phyloP scores from a whole-genome alignment of 2,113 vertebrate species.

The Haemorhous mexicanus region DNA sequence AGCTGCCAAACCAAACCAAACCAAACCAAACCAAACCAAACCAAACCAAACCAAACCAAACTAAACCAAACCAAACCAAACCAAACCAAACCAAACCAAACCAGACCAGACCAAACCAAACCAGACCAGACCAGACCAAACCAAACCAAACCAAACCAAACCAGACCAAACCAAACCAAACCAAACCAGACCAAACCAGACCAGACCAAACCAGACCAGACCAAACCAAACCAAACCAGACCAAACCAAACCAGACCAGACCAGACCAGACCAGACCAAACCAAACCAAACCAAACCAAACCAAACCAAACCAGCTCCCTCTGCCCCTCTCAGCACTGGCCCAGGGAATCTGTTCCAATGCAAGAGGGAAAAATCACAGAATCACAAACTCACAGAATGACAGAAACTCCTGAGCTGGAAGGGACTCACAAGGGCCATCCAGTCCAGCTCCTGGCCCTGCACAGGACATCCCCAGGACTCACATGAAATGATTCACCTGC shows the following conservation, averaged over 20 bases:
- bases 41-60: not conserved
- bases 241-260: too few relatives aligned
- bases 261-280: not conserved
- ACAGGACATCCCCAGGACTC: not conserved
- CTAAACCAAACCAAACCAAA: not conserved
- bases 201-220: too few relatives aligned
- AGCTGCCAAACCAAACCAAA: not conserved
- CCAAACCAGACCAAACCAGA: too few relatives aligned
- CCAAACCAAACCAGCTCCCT: not conserved
- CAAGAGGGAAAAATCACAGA: not conserved
- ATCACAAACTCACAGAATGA: not conserved
- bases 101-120: too few relatives aligned
- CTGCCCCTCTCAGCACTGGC: not conserved
- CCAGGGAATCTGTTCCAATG: not conserved
- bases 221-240: too few relatives aligned
- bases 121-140: too few relatives aligned
- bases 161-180: too few relatives aligned
- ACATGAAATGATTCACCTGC: not conserved
- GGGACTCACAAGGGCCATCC: rapidly evolving
- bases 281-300: not conserved
- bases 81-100: too few relatives aligned
- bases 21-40: not conserved
- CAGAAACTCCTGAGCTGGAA: not conserved
- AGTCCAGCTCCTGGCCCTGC: not conserved
- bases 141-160: too few relatives aligned